Base-by-base conservation (phyloP, 2,113 vertebrate species). In the Tricholaema leucomelas region DNA sequence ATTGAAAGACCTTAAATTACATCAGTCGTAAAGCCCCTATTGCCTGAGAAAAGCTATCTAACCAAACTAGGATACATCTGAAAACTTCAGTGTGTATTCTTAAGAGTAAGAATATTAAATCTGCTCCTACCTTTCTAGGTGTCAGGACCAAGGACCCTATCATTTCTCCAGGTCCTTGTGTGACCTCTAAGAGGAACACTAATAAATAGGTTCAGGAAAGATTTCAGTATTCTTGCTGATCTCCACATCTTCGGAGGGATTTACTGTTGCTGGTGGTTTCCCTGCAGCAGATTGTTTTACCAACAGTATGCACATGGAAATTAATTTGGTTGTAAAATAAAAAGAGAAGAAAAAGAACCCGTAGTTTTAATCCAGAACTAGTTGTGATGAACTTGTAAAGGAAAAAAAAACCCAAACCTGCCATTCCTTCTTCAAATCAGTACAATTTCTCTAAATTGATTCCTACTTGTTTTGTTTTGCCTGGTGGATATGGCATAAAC, bases 371-470 rank as follows among this genome's bases (percentile, higher is more conserved):
- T 10, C 11, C 46, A 74, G 70, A 67, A 46, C 12, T 73, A 30
- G 8, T 54, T 54, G 38, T 0, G 3, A 31, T 66, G 52, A 55
- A 46, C 52, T 83, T 64, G 15, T 36, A 60, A 77, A 81, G 38
- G 35, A 85, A 83, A 74, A 24, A 0, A 0, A 1, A 64, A 23
- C 20, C 8, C 20, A 20, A 46, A 20, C 8, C 83, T 85, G 25
- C 58, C 21, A 50, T 42, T 5, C 4, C 4, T 50, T 67, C 17
- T 81, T 74, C 30, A 74, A 90, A 86, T 60, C 17, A 59, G 8
- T 48, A 5, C 33, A 46, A 64, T 74, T 81, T 88, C 21, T 90
- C 33, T 70, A 33, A 63, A 55, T 84, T 16, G n/a, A 54, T 72
- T 81, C 56, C 24, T 91, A 61, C 6, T 54, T 1, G 15, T 78